Conservation (phyloP, 2,888 invertebrate species). For the Eilema depressum region DNA sequence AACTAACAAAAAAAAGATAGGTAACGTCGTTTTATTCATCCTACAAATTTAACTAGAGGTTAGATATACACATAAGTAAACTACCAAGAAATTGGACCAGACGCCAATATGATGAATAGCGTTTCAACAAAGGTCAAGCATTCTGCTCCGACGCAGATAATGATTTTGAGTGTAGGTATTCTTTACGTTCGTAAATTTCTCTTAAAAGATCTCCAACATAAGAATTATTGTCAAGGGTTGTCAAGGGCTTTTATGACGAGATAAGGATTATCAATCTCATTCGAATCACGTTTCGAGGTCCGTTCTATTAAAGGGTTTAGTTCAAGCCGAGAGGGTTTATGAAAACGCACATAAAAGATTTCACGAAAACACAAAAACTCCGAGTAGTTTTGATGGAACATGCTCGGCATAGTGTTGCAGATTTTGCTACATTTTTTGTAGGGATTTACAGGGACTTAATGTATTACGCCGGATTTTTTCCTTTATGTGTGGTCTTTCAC, state of each 20-base stretch:
- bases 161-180: neutral
- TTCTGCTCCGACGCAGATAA: neutral
- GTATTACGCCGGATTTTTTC: neutral
- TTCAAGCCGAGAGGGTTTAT: constrained; percentile 2
- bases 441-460: neutral
- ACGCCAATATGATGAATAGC: neutral
- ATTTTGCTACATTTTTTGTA: neutral
- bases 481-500: neutral
- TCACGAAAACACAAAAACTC: neutral
- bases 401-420: neutral
- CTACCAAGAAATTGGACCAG: neutral
- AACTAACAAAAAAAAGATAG: no score
- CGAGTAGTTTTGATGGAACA: neutral
- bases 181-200: neutral
- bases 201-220: neutral
- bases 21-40: no score
- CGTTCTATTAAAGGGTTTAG: constrained; percentile 5
- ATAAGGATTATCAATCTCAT: constrained; percentile 5
- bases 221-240: constrained; percentile 1
- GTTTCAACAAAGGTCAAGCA: neutral
- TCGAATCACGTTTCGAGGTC: constrained; percentile 21
- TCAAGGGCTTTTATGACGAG: neutral
- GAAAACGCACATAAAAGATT: constrained; percentile 5
- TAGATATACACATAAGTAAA: no score
- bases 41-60: no score